These are phyloP conservation scores for Macropus fuliginosus DNA, from an alignment of 2,797 vertebrate genomes.

Conservation along the genomic window DNA sequence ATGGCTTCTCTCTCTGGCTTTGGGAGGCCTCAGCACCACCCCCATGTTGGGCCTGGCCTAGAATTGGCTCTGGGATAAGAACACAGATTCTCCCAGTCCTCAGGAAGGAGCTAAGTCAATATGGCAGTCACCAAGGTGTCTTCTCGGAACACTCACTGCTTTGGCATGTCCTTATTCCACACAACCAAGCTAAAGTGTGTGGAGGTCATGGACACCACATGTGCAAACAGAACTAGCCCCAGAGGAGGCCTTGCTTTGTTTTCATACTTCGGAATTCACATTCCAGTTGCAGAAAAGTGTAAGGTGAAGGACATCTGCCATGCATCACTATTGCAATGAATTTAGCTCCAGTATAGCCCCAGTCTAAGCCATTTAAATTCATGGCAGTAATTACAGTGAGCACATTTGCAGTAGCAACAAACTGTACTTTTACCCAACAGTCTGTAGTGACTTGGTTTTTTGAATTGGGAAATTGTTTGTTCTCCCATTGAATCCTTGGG, in stretches of 20 bases:
- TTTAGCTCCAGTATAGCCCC: conserved; percentile 46
- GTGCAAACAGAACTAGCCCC: conserved; percentile 44
- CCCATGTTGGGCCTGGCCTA: neutral
- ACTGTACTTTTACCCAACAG: conserved; percentile 54
- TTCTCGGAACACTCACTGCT: conserved; percentile 31
- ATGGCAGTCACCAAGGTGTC: conserved; percentile 56
- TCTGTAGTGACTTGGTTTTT: conserved; percentile 57
- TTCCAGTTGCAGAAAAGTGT: conserved; percentile 57
- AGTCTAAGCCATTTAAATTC: conserved; percentile 50
- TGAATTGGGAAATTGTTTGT: conserved; percentile 45
- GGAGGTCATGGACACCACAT: conserved; percentile 42
- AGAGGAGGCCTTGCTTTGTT: conserved; percentile 37
- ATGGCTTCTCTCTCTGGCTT: neutral
- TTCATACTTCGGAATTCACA: conserved; percentile 61
- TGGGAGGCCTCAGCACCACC: neutral
- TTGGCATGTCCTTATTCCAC: conserved; percentile 31
- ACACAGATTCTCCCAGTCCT: conserved; percentile 53
- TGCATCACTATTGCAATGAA: conserved; percentile 47
- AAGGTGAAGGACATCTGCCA: conserved; percentile 58
- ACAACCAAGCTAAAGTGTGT: conserved; percentile 42
- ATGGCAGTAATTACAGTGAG: conserved; percentile 69
- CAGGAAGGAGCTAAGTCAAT: conserved; percentile 37
- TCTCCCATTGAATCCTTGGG: conserved; percentile 39
- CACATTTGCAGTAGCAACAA: conserved; percentile 61
- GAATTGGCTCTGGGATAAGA: conserved; percentile 25